phyloP scores from a whole-genome alignment of 2,113 vertebrate genomes.

The Corythoichthys intestinalis region DNA sequence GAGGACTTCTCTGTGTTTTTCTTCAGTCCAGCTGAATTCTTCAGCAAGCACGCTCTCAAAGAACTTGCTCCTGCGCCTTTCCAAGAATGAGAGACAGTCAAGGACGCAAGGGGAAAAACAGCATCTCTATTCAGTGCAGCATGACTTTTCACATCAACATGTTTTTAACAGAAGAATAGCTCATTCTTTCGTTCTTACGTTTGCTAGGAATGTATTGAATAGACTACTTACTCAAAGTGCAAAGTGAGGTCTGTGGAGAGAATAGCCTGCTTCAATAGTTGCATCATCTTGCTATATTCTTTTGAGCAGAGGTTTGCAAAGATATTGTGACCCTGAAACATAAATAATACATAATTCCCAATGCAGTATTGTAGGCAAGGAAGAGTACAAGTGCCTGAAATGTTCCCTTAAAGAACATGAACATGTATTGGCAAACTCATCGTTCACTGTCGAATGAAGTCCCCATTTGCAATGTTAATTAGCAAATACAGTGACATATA shows the following conservation, averaged over 20 bases:
- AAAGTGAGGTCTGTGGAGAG: conserved; percentile 78
- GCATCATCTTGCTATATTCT: conserved; percentile 81
- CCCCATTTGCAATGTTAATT: conserved; percentile 57
- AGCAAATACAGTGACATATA: conserved; percentile 45
- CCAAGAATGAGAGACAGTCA: conserved; percentile 31
- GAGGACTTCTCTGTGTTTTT: conserved; percentile 70
- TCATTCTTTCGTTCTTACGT: not conserved
- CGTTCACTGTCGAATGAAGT: conserved; percentile 50
- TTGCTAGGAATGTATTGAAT: conserved; percentile 7
- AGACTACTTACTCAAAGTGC: conserved; percentile 75
- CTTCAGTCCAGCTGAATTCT: conserved; percentile 71
- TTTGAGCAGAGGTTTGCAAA: conserved; percentile 78
- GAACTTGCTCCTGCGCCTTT: conserved; percentile 71
- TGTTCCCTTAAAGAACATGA: conserved; percentile 12
- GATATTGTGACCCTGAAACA: conserved; percentile 77
- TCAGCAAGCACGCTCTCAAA: conserved; percentile 70
- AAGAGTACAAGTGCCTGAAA: conserved; percentile 27
- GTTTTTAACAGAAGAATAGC: not conserved
- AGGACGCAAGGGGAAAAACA: conserved; percentile 6
- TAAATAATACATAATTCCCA: conserved; percentile 18
- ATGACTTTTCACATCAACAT: not conserved
- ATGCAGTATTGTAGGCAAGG: conserved; percentile 5
- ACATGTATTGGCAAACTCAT: conserved; percentile 45
- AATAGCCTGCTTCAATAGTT: conserved; percentile 78
- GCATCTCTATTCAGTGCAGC: not conserved